phyloP scores from a whole-genome alignment of 2,797 vertebrate species.

The Danionella dracula region DNA sequence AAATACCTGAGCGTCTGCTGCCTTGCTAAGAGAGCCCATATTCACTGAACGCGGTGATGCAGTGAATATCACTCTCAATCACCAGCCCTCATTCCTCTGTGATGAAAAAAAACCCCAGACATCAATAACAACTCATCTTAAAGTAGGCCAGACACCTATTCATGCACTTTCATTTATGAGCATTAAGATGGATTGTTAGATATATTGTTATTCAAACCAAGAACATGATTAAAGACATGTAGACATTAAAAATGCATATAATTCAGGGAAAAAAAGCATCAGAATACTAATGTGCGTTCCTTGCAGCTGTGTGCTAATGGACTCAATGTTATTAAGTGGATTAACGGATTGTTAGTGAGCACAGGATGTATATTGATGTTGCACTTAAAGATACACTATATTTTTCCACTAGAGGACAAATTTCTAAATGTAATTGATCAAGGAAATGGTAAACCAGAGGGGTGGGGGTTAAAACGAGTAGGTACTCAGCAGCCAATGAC shows the following conservation, averaged over 20 bases:
- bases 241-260: conserved; percentile 58
- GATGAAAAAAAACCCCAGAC: not conserved
- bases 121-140: not conserved
- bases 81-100: not conserved
- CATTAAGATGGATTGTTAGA: conserved; percentile 47
- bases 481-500: too few species aligned
- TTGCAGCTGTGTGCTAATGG: conserved; percentile 47
- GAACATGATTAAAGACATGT: conserved; percentile 42
- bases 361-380: not conserved
- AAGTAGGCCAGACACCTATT: not conserved
- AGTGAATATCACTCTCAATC: not conserved
- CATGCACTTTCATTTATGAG: conserved; percentile 29
- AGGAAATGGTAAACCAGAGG: too few species aligned
- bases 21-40: too few species aligned
- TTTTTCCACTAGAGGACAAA: too few species aligned
- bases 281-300: not conserved
- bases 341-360: conserved; percentile 40
- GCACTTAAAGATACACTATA: too few species aligned
- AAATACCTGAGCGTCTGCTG: too few species aligned
- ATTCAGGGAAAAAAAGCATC: conserved; percentile 23
- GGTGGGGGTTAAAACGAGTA: too few species aligned
- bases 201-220: conserved; percentile 43
- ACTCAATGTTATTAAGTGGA: conserved; percentile 48
- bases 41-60: not conserved
- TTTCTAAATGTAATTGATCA: too few species aligned